These are phyloP conservation scores for Callyntrura guangdongensis DNA, from an alignment of 2,888 invertebrate genomes.

Conservation along the genomic window DNA sequence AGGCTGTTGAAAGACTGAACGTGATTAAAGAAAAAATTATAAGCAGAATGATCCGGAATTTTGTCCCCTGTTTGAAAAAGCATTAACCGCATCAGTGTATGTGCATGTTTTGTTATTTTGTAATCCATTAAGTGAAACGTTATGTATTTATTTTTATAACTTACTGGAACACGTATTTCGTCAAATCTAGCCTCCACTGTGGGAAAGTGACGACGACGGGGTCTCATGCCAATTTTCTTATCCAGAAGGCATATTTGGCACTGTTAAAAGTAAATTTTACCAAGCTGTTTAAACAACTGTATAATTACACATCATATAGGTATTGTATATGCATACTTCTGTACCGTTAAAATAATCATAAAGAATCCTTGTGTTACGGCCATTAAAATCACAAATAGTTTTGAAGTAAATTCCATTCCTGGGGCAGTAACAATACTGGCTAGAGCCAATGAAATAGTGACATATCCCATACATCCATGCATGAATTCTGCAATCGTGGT, in stretches of 20 bases:
- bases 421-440: slow-evolving; percentile 64
- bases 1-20: slow-evolving; percentile 56
- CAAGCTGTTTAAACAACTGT: too few relatives aligned
- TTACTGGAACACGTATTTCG: slow-evolving; percentile 61
- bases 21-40: slow-evolving; percentile 60
- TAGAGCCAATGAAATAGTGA: slow-evolving; percentile 57
- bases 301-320: too few relatives aligned
- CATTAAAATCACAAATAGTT: slow-evolving; percentile 71
- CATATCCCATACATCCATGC: slow-evolving; percentile 60
- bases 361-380: slow-evolving; percentile 68
- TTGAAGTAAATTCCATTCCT: slow-evolving; percentile 46
- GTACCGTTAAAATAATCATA: slow-evolving; percentile 77
- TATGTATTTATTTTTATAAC: slow-evolving; percentile 4
- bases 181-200: slow-evolving; percentile 73
- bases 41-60: slow-evolving; percentile 65
- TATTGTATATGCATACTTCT: not conserved
- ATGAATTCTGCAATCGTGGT: slow-evolving; percentile 61
- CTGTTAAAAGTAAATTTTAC: too few relatives aligned
- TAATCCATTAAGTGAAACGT: not conserved
- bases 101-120: not conserved
- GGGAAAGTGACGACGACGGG: slow-evolving; percentile 68
- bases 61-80: slow-evolving; percentile 26
- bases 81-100: not conserved
- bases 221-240: slow-evolving; percentile 61
- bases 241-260: slow-evolving; percentile 72